Evolutionary conservation across 2,113 vertebrate genomes (phyloP).

Genomic region (Clarias gariepinus): DNA sequence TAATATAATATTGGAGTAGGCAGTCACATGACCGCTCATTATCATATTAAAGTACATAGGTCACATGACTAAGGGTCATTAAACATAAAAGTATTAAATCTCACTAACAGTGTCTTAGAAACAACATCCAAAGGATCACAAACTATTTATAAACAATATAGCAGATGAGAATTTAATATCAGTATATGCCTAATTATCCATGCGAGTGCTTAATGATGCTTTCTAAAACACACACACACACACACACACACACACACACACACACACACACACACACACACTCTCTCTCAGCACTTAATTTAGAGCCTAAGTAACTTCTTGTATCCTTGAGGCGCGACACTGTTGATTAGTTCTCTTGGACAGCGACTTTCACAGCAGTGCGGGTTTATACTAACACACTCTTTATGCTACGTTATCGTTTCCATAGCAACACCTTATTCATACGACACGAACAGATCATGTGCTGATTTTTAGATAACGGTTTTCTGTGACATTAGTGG

Average conservation of each 20-base stretch:
- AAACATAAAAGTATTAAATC: too few species aligned
- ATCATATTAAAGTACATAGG: too few species aligned
- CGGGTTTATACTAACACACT: neutral
- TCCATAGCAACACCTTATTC: neutral
- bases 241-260: constrained; percentile 14
- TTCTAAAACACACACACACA: neutral
- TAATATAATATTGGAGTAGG: too few species aligned
- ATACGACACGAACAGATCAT: neutral
- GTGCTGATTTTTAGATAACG: neutral
- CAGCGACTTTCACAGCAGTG: too few species aligned
- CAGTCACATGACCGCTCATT: too few species aligned
- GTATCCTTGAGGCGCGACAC: neutral
- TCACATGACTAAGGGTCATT: too few species aligned
- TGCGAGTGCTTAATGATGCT: constrained; percentile 2
- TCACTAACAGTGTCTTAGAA: too few species aligned
- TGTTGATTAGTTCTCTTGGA: neutral
- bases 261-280: constrained; percentile 31
- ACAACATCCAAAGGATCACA: neutral
- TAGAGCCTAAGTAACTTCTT: neutral
- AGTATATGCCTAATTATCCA: neutral
- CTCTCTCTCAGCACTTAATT: neutral
- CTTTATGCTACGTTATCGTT: neutral
- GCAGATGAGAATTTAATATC: neutral
- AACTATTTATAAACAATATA: neutral
- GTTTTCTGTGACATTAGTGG: neutral